Evolutionary conservation across 35 echinoderm and acorn worm genomes (phyloP).

Genomic region (Hemicentrotus pulcherrimus): DNA sequence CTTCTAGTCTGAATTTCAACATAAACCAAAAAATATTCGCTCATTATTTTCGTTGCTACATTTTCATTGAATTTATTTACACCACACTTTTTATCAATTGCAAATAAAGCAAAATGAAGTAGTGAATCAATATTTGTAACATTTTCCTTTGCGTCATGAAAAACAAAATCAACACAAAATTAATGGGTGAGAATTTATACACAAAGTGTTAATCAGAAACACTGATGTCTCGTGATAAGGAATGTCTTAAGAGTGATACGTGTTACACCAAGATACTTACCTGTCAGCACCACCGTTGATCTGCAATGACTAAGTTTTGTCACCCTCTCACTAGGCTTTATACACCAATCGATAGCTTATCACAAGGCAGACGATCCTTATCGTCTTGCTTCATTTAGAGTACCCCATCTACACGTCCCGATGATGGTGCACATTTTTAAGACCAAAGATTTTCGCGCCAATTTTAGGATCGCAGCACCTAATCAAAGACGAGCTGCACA

Average conservation of each 20-base stretch:
- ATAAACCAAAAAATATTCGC: too few relatives aligned
- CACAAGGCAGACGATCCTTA: neutral
- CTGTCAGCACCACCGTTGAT: neutral
- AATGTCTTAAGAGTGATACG: neutral
- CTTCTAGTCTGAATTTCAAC: too few relatives aligned
- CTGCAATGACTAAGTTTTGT: neutral
- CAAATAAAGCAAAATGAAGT: too few relatives aligned
- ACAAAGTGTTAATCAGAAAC: neutral
- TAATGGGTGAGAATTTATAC: too few relatives aligned
- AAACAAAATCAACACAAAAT: too few relatives aligned
- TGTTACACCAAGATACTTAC: neutral
- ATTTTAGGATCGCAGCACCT: neutral
- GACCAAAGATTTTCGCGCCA: neutral
- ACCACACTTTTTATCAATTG: too few relatives aligned
- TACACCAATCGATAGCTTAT: neutral
- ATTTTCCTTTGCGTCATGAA: too few relatives aligned
- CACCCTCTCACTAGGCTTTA: neutral
- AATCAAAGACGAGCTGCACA: neutral
- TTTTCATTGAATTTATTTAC: too few relatives aligned
- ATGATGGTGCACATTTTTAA: neutral
- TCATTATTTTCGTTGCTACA: too few relatives aligned
- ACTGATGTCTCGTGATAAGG: neutral
- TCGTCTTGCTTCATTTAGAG: neutral
- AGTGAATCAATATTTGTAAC: too few relatives aligned
- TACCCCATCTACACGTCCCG: neutral